A percentile compares a stretch with the other conserved stretches of the same genome.
phyloP scores from a whole-genome alignment of 2,113 vertebrate genomes.

The Labeo rohita region DNA sequence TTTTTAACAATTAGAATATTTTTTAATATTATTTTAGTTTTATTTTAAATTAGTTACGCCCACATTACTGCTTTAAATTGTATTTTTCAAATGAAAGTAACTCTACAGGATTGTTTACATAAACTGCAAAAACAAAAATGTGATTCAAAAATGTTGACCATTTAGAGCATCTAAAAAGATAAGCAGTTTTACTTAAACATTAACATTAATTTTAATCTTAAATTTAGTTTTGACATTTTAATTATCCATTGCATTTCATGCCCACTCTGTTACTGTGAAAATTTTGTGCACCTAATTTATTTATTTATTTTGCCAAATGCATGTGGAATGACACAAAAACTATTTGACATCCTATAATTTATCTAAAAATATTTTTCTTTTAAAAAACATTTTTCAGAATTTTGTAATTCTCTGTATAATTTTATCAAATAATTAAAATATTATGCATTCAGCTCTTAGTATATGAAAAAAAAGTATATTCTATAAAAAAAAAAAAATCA shows the following conservation, averaged over 20 bases:
- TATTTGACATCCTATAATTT: not conserved
- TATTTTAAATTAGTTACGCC: not conserved
- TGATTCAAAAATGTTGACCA: not conserved
- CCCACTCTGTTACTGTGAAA: too few relatives aligned
- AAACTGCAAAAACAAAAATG: not conserved
- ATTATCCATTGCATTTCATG: too few relatives aligned
- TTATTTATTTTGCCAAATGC: not conserved
- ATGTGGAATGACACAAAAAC: not conserved
- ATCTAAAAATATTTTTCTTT: not conserved
- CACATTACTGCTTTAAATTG: not conserved
- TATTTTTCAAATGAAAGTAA: not conserved
- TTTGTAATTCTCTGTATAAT: not conserved
- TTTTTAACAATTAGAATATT: not conserved
- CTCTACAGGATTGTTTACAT: not conserved
- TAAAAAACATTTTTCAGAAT: not conserved
- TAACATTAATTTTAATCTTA: not conserved
- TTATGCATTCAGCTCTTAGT: not conserved
- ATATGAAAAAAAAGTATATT: not conserved
- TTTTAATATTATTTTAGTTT: not conserved
- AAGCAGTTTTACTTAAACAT: not conserved
- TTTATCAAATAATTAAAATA: not conserved
- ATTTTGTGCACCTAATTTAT: too few relatives aligned
- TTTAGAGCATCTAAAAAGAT: not conserved
- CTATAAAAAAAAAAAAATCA: too few relatives aligned
- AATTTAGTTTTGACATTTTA: not conserved